Conservation (phyloP, 30 jellyfish, hydroid and myxozoan species). For the Pseudorhiza aurosa region DNA sequence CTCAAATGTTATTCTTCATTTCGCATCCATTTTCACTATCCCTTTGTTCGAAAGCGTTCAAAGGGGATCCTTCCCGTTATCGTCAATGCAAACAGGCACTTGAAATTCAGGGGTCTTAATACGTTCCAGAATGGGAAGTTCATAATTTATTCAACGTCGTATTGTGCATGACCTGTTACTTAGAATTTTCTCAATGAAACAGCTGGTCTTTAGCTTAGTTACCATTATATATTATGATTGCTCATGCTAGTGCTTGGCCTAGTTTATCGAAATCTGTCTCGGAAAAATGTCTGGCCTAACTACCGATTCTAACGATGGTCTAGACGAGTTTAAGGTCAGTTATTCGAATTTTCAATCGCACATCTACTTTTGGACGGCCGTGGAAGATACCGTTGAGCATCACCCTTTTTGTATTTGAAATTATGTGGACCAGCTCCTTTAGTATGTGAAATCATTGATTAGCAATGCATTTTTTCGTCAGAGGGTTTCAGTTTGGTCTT, state of each 20-base stretch:
- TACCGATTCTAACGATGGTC: constrained; percentile 56
- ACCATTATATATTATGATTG: constrained; percentile 16
- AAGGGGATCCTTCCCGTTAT: too few relatives aligned
- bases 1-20: too few relatives aligned
- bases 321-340: constrained; percentile 61
- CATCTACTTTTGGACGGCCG: too few relatives aligned
- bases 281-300: constrained; percentile 52
- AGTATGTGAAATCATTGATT: too few relatives aligned
- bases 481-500: too few relatives aligned
- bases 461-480: too few relatives aligned
- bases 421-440: too few relatives aligned
- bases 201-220: constrained; percentile 15
- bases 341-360: too few relatives aligned
- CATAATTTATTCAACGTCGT: constrained; percentile 24
- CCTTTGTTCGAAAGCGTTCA: too few relatives aligned
- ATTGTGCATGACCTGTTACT: constrained; percentile 41
- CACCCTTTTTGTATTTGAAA: too few relatives aligned
- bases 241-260: not conserved
- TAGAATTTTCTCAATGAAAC: not conserved
- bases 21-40: too few relatives aligned
- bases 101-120: not conserved
- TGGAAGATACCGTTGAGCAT: too few relatives aligned
- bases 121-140: not conserved
- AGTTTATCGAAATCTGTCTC: not conserved
- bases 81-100: not conserved